A percentile compares a stretch with the other conserved stretches of the same genome.
phyloP scores from a whole-genome alignment of 1,140 invertebrate genomes.

The Calliphora vicina region DNA sequence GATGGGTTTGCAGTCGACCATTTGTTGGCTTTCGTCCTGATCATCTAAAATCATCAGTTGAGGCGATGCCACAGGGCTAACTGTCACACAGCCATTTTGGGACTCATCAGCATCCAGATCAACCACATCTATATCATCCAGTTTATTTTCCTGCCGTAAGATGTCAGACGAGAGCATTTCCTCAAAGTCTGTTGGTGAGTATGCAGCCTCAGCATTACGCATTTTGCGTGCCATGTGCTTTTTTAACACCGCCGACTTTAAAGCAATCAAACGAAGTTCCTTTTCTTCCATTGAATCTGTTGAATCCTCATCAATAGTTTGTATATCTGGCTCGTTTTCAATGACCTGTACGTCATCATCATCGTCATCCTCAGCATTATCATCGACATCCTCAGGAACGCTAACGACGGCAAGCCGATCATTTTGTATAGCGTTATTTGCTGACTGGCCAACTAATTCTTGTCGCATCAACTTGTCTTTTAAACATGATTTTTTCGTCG shows the following conservation, averaged over 20 bases:
- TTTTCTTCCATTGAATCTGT: slow-evolving; percentile 47
- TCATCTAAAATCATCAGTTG: slow-evolving; percentile 39
- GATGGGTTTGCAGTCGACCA: slow-evolving; percentile 51
- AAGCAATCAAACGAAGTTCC: slow-evolving; percentile 54
- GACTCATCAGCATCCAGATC: slow-evolving; percentile 39
- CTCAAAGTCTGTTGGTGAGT: slow-evolving; percentile 60
- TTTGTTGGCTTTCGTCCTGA: slow-evolving; percentile 19
- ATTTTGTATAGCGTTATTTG: not conserved
- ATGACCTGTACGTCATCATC: slow-evolving; percentile 36
- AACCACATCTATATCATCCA: slow-evolving; percentile 45
- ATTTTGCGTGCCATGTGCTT: slow-evolving; percentile 57
- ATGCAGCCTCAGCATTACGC: slow-evolving; percentile 57
- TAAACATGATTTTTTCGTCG: slow-evolving; percentile 9
- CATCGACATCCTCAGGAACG: not conserved
- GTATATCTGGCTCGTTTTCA: not conserved
- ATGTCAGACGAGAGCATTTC: slow-evolving; percentile 36
- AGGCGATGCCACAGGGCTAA: slow-evolving; percentile 57
- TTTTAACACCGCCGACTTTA: slow-evolving; percentile 57
- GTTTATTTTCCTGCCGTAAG: not conserved
- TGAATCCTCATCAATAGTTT: slow-evolving; percentile 36
- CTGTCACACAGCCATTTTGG: slow-evolving; percentile 29
- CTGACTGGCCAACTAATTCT: not conserved
- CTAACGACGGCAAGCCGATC: too few relatives aligned
- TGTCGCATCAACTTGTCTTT: not conserved
- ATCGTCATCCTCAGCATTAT: not conserved